These are phyloP conservation scores for Aegotheles bennettii DNA, from an alignment of 2,113 vertebrate species.

Conservation along the genomic window DNA sequence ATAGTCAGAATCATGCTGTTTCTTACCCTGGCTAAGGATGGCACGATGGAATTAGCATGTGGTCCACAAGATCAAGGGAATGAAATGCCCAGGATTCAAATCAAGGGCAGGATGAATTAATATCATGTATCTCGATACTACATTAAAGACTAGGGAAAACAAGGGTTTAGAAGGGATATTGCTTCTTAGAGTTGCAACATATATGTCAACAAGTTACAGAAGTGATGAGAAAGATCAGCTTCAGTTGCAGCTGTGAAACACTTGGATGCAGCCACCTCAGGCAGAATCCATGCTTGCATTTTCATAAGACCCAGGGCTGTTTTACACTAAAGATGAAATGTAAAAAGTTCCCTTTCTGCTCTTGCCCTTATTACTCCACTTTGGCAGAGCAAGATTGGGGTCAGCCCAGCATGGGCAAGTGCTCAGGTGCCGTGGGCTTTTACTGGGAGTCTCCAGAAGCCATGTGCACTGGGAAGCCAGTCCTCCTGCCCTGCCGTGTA, in stretches of 20 bases:
- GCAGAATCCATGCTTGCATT: not conserved
- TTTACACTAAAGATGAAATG: not conserved
- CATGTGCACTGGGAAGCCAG: accelerated
- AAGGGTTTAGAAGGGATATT: not conserved
- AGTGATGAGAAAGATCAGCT: not conserved
- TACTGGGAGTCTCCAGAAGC: not conserved
- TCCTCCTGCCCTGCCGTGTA: not conserved
- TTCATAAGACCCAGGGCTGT: not conserved
- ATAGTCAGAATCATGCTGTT: not conserved
- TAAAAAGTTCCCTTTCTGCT: not conserved
- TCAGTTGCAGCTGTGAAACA: not conserved
- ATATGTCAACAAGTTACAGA: not conserved
- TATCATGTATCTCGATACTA: not conserved
- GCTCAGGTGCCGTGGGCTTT: not conserved
- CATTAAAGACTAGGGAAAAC: not conserved
- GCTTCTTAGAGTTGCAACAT: not conserved
- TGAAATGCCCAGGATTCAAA: not conserved
- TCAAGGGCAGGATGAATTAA: not conserved
- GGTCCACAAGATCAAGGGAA: not conserved
- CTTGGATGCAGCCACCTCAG: not conserved
- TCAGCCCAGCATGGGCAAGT: not conserved
- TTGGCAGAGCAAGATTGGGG: not conserved
- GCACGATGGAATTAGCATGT: not conserved
- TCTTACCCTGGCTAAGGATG: not conserved
- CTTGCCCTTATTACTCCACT: not conserved